Base-by-base conservation (phyloP, 2,888 invertebrate genomes). In the Aricia artaxerxes region DNA sequence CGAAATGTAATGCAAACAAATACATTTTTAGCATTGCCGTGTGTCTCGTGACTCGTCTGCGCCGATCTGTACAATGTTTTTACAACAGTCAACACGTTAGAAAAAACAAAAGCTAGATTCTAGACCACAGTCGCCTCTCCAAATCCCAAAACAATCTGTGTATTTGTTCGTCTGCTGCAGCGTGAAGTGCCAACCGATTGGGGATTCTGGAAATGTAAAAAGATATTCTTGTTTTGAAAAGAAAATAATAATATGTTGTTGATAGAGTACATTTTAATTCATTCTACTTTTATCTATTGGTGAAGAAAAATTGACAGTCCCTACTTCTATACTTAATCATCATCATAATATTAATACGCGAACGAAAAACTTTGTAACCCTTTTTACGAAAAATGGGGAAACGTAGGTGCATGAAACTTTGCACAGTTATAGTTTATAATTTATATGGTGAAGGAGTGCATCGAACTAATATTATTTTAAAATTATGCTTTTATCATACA, bases 61-160 rank as follows among this genome's bases (percentile, higher is more conserved):
- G 0, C 24, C 1, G 31, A 4, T 13, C 64, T 11, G 9, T 31
- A 69, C 44, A 44, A 11, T 64, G 64, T 69, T 69, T 69, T 16
- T 35, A 69, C 16, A 57, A 57, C 24, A 24, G 24, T 24, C 24
- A 24, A 24, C 13, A 13, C 5, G 64, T 31, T 64, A 64, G 64
- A 69, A 69, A 35, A 69, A 69, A 69, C 69, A 35, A 69, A 69
- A 11, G 35, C 35, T 38, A 35, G 5, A 69, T 31, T 64, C 13
- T 2, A 35, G 69, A 35, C 7, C 35, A 16, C 31, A 35, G 69
- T 11, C 35, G 35, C 35, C 24, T 13, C 35, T 13, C 1, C 5
- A 38, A 69, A 69, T 69, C 69, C 69, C 69, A 38, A 69, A 69
- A 69, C 69, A 69, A 69, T 69, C 13, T 69, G 35, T 35, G 69